Evolutionary conservation across 1,140 invertebrate genomes (phyloP).

Genomic region (Procambarus virginalis): DNA sequence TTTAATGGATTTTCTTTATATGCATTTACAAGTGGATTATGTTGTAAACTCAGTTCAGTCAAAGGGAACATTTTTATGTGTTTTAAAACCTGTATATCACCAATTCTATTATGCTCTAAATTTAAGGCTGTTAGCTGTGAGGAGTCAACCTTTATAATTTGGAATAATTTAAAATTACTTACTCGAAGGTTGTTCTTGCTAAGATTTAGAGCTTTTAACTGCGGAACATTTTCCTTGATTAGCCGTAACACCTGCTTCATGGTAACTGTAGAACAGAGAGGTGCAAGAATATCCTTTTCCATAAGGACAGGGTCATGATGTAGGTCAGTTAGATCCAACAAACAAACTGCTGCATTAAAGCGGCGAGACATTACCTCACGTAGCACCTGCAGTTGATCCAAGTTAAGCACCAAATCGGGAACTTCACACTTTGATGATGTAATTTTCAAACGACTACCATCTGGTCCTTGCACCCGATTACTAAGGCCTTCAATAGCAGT

Average conservation of each 20-base stretch:
- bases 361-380: slow-evolving; percentile 18
- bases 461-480: slow-evolving; percentile 46
- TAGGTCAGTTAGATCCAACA: slow-evolving; percentile 49
- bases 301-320: slow-evolving; percentile 43
- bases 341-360: slow-evolving; percentile 15
- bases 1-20: slow-evolving; percentile 50
- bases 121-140: slow-evolving; percentile 47
- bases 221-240: slow-evolving; percentile 54
- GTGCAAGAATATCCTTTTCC: slow-evolving; percentile 51
- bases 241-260: slow-evolving; percentile 54
- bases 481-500: slow-evolving; percentile 32
- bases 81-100: slow-evolving; percentile 23
- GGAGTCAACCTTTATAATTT: slow-evolving; percentile 15
- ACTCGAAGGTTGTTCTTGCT: slow-evolving; percentile 44
- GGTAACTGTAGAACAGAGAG: slow-evolving; percentile 20
- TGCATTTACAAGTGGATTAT: slow-evolving; percentile 36
- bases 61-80: slow-evolving; percentile 53
- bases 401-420: slow-evolving; percentile 46
- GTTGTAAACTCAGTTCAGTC: slow-evolving; percentile 49
- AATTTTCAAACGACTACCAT: slow-evolving; percentile 54
- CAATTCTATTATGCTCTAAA: slow-evolving; percentile 46
- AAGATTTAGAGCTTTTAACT: slow-evolving; percentile 46
- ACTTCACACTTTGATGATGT: not conserved
- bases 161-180: slow-evolving; percentile 19
- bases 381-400: slow-evolving; percentile 48